Base-by-base conservation (phyloP, 1,140 invertebrate species). In the Triops cancriformis region DNA sequence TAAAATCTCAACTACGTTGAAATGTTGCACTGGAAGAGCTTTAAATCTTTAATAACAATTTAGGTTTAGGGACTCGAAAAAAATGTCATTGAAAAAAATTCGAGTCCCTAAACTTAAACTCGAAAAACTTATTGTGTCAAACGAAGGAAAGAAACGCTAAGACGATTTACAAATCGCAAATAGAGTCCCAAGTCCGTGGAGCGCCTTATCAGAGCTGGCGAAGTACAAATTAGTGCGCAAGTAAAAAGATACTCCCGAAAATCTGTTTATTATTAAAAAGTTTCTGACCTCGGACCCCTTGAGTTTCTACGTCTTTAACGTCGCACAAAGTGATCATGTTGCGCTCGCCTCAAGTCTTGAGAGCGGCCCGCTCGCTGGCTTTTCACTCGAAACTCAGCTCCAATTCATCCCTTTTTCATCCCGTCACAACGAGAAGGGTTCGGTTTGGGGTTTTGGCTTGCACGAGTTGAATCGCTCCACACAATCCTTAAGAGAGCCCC, bases 401-500 rank as follows among this genome's bases (percentile, higher is more conserved):
- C 51, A 64, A 64, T 64, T 64, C 51, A 64, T 64, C 51, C 10
- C 51, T 37, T 37, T 37, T 37, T 37, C 31, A 37, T 37, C 7
- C 51, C 51, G 51, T 64, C 23, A 64, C 10, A 64, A 64, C 14
- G 51, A 64, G 51, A 64, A 64, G 51, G 51, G 51, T 23, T 64
- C 18, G 51, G 10, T 64, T 64, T 18, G 7, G 23, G 51, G 14
- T 64, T 23, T 75, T 73, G 72, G 31, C 73, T 43, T 51, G 76
- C 76, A 76, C 74, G 73, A 23, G 76, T n/a, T 37, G 37, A 76
- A 26, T 26, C n/a, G 28, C 18, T 43, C 31, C 31, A 37, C 31
- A 37, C 31, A 37, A 37, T 37, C 31, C 31, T 37, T 37, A 37
- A 37, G 26, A 28, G 28, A 28, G 26, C 14, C 14, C 37, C 14